Evolutionary conservation across 2,113 vertebrate genomes (phyloP).

Genomic region (Gyps fulvus): DNA sequence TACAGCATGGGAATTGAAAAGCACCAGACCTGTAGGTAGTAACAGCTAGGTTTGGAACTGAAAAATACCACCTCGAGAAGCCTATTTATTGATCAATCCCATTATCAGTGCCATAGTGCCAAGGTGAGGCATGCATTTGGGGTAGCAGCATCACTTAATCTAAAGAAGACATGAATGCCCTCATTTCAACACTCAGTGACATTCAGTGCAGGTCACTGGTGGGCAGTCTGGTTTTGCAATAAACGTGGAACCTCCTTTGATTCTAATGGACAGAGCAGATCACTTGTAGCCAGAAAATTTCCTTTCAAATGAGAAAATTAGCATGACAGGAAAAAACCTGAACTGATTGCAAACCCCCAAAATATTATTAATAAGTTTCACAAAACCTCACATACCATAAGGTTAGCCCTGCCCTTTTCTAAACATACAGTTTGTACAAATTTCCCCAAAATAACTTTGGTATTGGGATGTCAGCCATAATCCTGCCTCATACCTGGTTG

Average conservation of each 20-base stretch:
- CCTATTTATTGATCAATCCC: not conserved
- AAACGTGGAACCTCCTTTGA: not conserved
- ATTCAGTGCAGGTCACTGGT: not conserved
- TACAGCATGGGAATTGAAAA: not conserved
- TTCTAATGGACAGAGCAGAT: not conserved
- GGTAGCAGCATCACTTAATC: not conserved
- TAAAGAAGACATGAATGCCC: not conserved
- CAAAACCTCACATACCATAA: not conserved
- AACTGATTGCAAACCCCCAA: not conserved
- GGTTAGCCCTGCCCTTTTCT: not conserved
- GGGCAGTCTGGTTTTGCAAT: not conserved
- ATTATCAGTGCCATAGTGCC: not conserved
- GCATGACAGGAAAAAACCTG: not conserved
- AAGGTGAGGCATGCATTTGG: not conserved
- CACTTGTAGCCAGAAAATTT: not conserved
- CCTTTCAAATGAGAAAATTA: not conserved
- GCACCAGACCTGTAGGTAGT: not conserved
- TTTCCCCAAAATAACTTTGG: constrained; percentile 17
- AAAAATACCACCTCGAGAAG: not conserved
- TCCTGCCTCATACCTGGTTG: not conserved
- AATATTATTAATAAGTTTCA: not conserved
- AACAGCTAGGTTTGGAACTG: not conserved
- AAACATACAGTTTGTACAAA: not conserved
- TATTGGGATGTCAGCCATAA: constrained; percentile 12
- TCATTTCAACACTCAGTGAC: not conserved